A percentile compares a stretch with the other conserved stretches of the same genome.
Evolutionary conservation across 2,888 invertebrate genomes (phyloP).

Genomic region (Itoplectis maculator): DNA sequence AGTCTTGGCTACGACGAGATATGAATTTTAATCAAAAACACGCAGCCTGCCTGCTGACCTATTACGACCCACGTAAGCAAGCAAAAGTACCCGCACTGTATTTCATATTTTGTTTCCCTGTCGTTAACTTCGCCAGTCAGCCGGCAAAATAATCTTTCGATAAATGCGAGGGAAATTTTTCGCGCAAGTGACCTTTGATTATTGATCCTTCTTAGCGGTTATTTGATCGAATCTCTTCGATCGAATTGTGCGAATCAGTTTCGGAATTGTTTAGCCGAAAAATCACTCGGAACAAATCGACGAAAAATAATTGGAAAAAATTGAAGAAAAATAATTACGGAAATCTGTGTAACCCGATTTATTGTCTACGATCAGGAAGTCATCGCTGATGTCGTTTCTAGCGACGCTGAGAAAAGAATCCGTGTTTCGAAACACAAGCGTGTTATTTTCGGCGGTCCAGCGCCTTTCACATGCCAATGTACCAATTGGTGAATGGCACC

Average conservation of each 20-base stretch:
- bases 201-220: not conserved
- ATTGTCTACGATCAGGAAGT: not conserved
- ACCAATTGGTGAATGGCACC: conserved; percentile 36
- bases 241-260: not conserved
- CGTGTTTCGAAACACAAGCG: conserved; percentile 43
- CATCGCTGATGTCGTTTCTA: not conserved
- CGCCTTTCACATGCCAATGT: conserved; percentile 56
- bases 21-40: conserved; percentile 60
- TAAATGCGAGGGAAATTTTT: not conserved
- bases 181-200: not conserved
- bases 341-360: not conserved
- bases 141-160: not conserved
- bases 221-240: not conserved
- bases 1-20: conserved; percentile 34
- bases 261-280: no score
- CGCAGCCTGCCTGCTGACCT: conserved; percentile 49
- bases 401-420: conserved; percentile 10
- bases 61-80: conserved; percentile 32
- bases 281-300: conserved; percentile 1
- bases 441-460: conserved; percentile 50
- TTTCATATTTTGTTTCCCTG: not conserved
- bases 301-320: not conserved
- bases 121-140: not conserved
- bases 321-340: not conserved
- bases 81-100: not conserved